phyloP scores from a whole-genome alignment of 2,888 invertebrate species.

The Mycalesis mineus region DNA sequence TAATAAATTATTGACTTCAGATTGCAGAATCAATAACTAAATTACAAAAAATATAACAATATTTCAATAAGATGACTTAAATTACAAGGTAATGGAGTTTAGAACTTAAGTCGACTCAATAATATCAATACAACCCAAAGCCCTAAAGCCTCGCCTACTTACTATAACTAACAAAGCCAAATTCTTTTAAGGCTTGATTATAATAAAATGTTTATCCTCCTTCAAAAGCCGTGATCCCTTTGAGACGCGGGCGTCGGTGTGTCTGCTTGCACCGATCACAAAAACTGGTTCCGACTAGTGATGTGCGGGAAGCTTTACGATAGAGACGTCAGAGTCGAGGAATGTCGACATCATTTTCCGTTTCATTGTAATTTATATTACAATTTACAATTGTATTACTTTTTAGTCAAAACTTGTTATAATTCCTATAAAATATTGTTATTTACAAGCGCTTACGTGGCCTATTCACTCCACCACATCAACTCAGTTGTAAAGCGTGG shows the following conservation, averaged over 20 bases:
- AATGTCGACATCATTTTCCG: not conserved
- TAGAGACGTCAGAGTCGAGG: not conserved
- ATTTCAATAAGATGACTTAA: not conserved
- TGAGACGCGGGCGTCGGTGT: constrained; percentile 36
- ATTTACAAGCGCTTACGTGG: too few species aligned
- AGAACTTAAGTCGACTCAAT: not conserved
- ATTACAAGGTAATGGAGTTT: not conserved
- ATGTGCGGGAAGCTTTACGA: constrained; percentile 4
- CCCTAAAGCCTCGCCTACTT: constrained; percentile 4
- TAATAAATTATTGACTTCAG: too few species aligned
- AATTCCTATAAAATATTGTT: too few species aligned
- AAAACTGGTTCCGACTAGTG: constrained; percentile 35
- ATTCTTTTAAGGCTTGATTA: constrained; percentile 15
- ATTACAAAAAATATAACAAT: not conserved
- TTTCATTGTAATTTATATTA: too few species aligned
- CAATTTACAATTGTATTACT: too few species aligned
- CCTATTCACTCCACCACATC: too few species aligned
- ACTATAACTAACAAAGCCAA: constrained; percentile 13
- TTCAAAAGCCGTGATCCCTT: constrained; percentile 17
- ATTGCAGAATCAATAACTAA: not conserved
- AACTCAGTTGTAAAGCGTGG: too few species aligned
- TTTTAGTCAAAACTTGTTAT: too few species aligned
- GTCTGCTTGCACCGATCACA: constrained; percentile 38
- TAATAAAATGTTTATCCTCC: constrained; percentile 21
- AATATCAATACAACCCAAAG: constrained; percentile 11